Percentiles rank a stretch among this genome's conserved stretches.
phyloP scores from a whole-genome alignment of 2,113 vertebrate species.

The Strix aluco region DNA sequence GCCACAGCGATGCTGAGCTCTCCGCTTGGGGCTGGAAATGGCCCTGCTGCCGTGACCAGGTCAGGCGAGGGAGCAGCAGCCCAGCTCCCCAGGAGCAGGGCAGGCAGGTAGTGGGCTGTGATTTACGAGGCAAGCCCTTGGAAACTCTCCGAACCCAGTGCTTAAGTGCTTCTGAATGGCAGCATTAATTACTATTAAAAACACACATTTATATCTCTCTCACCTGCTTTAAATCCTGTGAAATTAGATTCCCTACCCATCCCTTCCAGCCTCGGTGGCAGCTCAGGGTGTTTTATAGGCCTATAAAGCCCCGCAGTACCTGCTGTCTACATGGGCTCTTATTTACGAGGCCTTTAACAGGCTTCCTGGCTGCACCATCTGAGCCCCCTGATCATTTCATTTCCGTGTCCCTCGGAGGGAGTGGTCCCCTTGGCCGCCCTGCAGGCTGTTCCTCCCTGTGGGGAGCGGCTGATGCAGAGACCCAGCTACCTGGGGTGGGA shows the following conservation, averaged over 20 bases:
- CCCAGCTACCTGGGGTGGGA: background rate
- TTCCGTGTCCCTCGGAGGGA: background rate
- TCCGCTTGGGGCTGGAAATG: background rate
- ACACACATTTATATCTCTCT: constrained; percentile 72
- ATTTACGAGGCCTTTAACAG: constrained; percentile 65
- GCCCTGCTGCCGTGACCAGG: fast-evolving
- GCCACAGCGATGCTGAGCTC: fast-evolving
- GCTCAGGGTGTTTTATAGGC: constrained; percentile 64
- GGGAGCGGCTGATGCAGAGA: background rate
- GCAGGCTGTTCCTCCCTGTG: background rate
- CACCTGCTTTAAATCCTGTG: constrained; percentile 74
- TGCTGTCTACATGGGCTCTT: constrained; percentile 54
- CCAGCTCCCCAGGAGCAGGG: background rate
- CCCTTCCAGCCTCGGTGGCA: constrained; percentile 57
- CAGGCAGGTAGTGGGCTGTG: background rate
- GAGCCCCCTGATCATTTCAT: background rate
- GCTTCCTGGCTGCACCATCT: constrained; percentile 30
- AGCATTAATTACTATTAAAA: constrained; percentile 75
- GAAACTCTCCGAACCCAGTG: constrained; percentile 30
- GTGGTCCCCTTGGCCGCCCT: background rate
- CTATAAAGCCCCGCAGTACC: constrained; percentile 65
- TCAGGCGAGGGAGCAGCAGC: background rate
- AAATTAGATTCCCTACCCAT: constrained; percentile 70
- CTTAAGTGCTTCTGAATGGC: constrained; percentile 68
- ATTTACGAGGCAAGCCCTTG: constrained; percentile 47